Evolutionary conservation across 1,140 invertebrate genomes (phyloP).

Genomic region (Listronotus oregonensis): DNA sequence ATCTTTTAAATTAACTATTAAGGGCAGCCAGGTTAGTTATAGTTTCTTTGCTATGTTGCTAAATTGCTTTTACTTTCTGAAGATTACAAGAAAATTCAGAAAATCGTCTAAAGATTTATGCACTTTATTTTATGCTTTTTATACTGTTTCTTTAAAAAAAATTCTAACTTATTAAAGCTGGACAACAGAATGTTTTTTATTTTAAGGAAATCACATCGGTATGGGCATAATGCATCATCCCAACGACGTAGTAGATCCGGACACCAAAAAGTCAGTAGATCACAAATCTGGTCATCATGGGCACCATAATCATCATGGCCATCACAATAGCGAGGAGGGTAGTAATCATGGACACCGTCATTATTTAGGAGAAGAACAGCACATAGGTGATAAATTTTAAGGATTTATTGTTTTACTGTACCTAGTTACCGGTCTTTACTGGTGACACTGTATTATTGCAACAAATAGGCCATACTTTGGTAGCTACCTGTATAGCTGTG

Average conservation of each 20-base stretch:
- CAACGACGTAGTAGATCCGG: constrained; percentile 24
- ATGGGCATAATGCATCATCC: constrained; percentile 40
- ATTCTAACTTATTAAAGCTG: no score
- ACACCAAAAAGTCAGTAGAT: constrained; percentile 10
- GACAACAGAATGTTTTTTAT: no score
- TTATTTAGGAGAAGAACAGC: constrained; percentile 45
- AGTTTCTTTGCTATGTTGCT: no score
- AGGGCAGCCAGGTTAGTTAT: background rate
- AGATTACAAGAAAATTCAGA: background rate
- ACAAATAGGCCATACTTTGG: no score
- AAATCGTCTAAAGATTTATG: background rate
- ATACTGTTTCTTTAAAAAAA: no score
- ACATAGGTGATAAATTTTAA: constrained; percentile 34
- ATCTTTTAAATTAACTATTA: background rate
- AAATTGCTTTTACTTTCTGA: background rate
- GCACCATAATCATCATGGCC: constrained; percentile 15
- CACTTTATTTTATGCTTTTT: constrained; percentile 14
- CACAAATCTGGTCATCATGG: constrained; percentile 16
- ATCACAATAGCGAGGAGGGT: constrained; percentile 18
- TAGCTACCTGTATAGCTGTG: no score
- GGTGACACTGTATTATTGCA: no score
- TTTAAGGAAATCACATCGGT: constrained; percentile 42
- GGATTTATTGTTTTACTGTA: no score
- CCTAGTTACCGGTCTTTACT: no score
- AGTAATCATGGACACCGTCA: constrained; percentile 34